A percentile compares a stretch with the other conserved stretches of the same genome.
These are phyloP conservation scores for Melikaiella ostensackeni DNA, from an alignment of 2,888 invertebrate genomes.

Conservation along the genomic window DNA sequence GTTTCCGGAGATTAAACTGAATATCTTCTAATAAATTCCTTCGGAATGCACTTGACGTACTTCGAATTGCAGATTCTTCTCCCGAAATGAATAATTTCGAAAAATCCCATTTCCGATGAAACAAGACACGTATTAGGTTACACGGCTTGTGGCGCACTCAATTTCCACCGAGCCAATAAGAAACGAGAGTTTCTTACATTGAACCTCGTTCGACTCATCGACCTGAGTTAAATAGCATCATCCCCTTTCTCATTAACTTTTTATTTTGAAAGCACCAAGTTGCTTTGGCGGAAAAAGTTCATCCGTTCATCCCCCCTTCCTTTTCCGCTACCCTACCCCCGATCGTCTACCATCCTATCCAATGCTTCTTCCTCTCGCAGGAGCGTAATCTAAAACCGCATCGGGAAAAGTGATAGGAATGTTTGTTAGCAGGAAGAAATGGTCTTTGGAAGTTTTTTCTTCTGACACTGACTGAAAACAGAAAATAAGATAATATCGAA, in stretches of 20 bases:
- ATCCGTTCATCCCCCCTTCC: conserved; percentile 53
- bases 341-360: conserved; percentile 42
- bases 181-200: conserved; percentile 55
- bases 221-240: conserved; percentile 66
- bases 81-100: conserved; percentile 28
- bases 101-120: conserved; percentile 36
- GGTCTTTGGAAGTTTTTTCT: neutral
- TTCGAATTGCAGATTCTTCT: neutral
- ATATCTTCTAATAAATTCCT: conserved; percentile 9
- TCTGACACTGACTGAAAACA: neutral
- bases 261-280: conserved; percentile 73
- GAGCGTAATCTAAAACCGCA: conserved; percentile 33
- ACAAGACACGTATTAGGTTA: conserved; percentile 38
- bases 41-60: conserved; percentile 4
- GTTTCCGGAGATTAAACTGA: neutral
- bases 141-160: conserved; percentile 41
- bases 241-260: conserved; percentile 76
- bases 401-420: conserved; percentile 26
- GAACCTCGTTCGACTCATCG: conserved; percentile 62
- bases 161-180: conserved; percentile 55
- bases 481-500: neutral
- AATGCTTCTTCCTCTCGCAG: conserved; percentile 44
- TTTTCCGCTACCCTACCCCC: conserved; percentile 48
- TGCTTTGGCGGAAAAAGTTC: conserved; percentile 67
- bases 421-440: conserved; percentile 1